A percentile compares a stretch with the other conserved stretches of the same genome.
These are phyloP conservation scores for Sitobion miscanthi DNA, from an alignment of 1,140 invertebrate genomes.

Conservation along the genomic window DNA sequence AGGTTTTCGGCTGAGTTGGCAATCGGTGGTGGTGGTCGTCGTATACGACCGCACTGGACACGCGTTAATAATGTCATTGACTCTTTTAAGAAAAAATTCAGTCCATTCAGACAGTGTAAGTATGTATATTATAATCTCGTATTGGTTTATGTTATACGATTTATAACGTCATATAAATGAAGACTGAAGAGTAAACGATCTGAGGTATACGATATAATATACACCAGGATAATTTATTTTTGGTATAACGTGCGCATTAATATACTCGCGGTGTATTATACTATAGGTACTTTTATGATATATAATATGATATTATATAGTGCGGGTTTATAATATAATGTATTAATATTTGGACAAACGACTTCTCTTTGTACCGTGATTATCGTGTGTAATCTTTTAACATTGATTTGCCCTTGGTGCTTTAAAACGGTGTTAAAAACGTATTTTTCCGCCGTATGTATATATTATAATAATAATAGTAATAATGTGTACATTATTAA, in stretches of 20 bases:
- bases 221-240: background rate
- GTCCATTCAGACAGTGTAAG: background rate
- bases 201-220: background rate
- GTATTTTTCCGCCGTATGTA: background rate
- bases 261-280: background rate
- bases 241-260: background rate
- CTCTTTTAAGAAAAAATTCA: background rate
- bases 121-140: background rate
- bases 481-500: conserved; percentile 7
- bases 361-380: conserved; percentile 27
- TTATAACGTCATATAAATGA: background rate
- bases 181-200: background rate
- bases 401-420: conserved; percentile 49
- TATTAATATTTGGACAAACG: conserved; percentile 36
- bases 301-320: background rate
- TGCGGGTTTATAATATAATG: background rate
- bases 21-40: background rate
- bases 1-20: background rate
- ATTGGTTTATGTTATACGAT: background rate
- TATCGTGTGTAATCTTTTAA: conserved; percentile 43
- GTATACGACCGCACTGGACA: background rate
- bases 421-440: conserved; percentile 7
- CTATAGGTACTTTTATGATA: background rate
- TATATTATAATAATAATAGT: background rate
- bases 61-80: conserved; percentile 31